Evolutionary conservation across 2,797 vertebrate species (phyloP).

Genomic region (Ficedula albicollis): DNA sequence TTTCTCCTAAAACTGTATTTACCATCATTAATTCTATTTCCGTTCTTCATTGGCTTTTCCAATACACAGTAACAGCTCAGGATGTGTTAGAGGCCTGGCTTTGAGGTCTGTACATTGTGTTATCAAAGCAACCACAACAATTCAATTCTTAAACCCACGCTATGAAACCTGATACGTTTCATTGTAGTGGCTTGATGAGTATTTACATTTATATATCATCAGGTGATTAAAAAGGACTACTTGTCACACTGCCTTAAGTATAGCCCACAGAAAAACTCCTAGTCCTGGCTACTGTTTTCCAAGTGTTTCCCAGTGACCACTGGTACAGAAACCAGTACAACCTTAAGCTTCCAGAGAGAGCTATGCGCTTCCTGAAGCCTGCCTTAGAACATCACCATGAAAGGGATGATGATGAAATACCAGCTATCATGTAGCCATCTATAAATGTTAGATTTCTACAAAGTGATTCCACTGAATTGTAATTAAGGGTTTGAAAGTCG

Average conservation of each 20-base stretch:
- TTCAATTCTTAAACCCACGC: background rate
- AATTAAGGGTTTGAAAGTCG: conserved; percentile 84
- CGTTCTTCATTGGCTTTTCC: background rate
- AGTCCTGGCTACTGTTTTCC: background rate
- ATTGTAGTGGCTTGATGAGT: background rate
- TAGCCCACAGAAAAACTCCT: background rate
- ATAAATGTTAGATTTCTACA: conserved; percentile 75
- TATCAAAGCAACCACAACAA: background rate
- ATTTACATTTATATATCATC: background rate
- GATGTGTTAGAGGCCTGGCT: background rate
- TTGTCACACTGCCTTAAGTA: accelerated
- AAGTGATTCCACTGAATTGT: conserved; percentile 76
- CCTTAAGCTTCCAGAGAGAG: background rate
- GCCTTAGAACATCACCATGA: conserved; percentile 36
- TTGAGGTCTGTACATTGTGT: background rate
- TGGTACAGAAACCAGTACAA: background rate
- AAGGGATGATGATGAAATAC: conserved; percentile 68
- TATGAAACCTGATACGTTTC: background rate
- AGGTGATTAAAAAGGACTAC: background rate
- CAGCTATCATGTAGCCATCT: conserved; percentile 67
- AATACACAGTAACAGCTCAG: background rate
- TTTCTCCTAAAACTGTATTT: conserved; percentile 52
- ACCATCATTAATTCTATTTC: conserved; percentile 30
- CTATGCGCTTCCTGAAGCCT: background rate
- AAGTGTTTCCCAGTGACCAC: background rate